Percentiles rank a stretch among this genome's conserved stretches.
These are phyloP conservation scores for Halocynthia roretzi DNA, from an alignment of 23 tunicate species.

Conservation along the genomic window DNA sequence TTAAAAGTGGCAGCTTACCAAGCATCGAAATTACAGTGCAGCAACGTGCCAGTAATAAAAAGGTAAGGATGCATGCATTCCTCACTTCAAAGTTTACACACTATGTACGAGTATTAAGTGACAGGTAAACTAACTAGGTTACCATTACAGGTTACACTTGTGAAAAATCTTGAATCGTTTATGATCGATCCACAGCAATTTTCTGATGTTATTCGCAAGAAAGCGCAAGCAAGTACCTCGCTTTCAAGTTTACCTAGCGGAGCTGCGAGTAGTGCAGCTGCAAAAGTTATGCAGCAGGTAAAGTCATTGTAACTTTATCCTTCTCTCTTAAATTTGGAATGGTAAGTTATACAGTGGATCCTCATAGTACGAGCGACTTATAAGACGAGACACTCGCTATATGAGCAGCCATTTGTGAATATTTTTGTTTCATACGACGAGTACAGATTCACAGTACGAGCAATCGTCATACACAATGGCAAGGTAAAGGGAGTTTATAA, in stretches of 20 bases:
- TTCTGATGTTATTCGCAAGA: constrained; percentile 50
- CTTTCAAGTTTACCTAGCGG: constrained; percentile 28
- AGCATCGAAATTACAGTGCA: constrained; percentile 33
- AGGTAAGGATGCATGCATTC: constrained; percentile 20
- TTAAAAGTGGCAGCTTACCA: constrained; percentile 61
- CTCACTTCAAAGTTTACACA: too few relatives aligned
- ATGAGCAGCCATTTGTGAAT: too few relatives aligned
- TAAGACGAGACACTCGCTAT: too few relatives aligned
- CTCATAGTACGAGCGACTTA: too few relatives aligned
- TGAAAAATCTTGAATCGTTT: constrained; percentile 64
- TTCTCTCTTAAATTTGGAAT: neutral
- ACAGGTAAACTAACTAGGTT: neutral
- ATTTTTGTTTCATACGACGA: too few relatives aligned
- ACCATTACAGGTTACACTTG: constrained; percentile 50
- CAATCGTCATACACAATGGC: too few relatives aligned
- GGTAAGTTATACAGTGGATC: neutral
- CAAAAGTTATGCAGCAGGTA: constrained; percentile 52
- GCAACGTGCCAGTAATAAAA: constrained; percentile 66
- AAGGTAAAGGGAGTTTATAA: too few relatives aligned
- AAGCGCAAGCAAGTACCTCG: constrained; percentile 84
- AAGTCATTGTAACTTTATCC: neutral
- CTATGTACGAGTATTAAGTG: too few relatives aligned
- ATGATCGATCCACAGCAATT: constrained; percentile 65
- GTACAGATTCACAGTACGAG: too few relatives aligned
- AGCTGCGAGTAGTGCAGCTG: constrained; percentile 18